phyloP scores from a whole-genome alignment of 2,888 invertebrate genomes.

The Lithodes maja region DNA sequence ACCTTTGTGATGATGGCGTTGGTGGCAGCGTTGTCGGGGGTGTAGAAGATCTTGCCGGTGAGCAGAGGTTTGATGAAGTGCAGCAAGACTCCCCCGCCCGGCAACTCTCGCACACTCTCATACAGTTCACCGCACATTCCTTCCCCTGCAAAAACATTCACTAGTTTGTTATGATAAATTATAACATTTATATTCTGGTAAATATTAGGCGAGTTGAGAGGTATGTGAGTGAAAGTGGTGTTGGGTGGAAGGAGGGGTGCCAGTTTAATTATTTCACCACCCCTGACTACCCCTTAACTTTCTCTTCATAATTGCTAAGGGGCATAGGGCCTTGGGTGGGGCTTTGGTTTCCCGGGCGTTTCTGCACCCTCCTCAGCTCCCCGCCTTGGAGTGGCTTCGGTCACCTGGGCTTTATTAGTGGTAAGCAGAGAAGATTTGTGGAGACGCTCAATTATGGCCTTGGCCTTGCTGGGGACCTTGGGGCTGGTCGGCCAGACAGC shows the following conservation, averaged over 20 bases:
- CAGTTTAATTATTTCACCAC: not conserved
- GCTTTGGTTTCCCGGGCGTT: too few relatives aligned
- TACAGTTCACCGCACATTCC: slow-evolving; percentile 23
- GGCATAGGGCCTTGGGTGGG: too few relatives aligned
- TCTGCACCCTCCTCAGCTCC: too few relatives aligned
- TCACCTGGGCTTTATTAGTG: too few relatives aligned
- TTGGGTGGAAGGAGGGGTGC: not conserved
- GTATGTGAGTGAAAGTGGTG: not conserved
- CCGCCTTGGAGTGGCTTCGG: too few relatives aligned
- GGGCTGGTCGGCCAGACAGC: too few relatives aligned
- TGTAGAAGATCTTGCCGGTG: slow-evolving; percentile 53
- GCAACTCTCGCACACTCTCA: slow-evolving; percentile 28
- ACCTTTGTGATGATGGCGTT: slow-evolving; percentile 44
- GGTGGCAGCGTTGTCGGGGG: slow-evolving; percentile 53
- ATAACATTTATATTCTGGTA: not conserved
- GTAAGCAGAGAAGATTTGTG: too few relatives aligned
- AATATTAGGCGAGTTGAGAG: not conserved
- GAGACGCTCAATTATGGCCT: too few relatives aligned
- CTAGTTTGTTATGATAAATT: not conserved
- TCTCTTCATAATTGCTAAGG: too few relatives aligned
- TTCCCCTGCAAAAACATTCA: not conserved
- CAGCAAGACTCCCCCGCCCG: slow-evolving; percentile 43
- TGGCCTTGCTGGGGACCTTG: too few relatives aligned
- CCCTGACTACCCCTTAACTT: not conserved
- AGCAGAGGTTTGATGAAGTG: slow-evolving; percentile 56